These are phyloP conservation scores for Drosophila simulans DNA, from an alignment of 1,140 invertebrate genomes.

Conservation along the genomic window DNA sequence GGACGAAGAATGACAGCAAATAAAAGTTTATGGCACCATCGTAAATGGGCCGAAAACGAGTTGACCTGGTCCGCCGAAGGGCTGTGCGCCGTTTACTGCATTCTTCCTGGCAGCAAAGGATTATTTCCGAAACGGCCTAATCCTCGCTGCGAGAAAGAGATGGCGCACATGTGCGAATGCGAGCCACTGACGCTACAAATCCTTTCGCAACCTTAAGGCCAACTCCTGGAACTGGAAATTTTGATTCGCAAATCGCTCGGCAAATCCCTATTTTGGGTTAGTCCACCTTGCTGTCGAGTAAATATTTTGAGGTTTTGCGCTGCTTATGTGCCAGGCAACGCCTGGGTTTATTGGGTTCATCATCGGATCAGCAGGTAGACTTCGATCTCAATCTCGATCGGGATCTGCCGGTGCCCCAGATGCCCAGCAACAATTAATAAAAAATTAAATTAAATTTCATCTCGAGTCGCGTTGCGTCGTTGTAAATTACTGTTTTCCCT, in stretches of 20 bases:
- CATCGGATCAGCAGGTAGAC: constrained; percentile 56
- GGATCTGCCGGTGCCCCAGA: constrained; percentile 26
- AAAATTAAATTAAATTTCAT: constrained; percentile 68
- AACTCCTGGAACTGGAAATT: constrained; percentile 59
- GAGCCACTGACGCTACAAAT: constrained; percentile 42
- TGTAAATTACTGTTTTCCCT: constrained; percentile 79
- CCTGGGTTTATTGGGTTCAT: constrained; percentile 68
- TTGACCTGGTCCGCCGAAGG: constrained; percentile 35
- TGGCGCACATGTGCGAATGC: not conserved
- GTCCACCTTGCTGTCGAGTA: constrained; percentile 52
- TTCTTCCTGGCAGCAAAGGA: constrained; percentile 81
- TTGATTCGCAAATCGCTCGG: constrained; percentile 56
- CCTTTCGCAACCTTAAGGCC: constrained; percentile 54
- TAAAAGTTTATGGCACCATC: constrained; percentile 75
- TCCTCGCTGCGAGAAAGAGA: constrained; percentile 25
- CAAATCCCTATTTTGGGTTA: constrained; percentile 51
- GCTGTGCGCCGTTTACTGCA: constrained; percentile 54
- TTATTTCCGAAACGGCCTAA: constrained; percentile 75
- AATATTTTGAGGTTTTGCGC: constrained; percentile 83
- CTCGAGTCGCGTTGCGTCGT: constrained; percentile 35
- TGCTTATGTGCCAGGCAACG: constrained; percentile 68
- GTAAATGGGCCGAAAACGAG: constrained; percentile 61
- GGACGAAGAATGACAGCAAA: constrained; percentile 72
- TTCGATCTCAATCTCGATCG: constrained; percentile 4
- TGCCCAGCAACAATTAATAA: constrained; percentile 56